Conservation (phyloP, 2,888 invertebrate genomes). For the Podotricha telesiphe region DNA sequence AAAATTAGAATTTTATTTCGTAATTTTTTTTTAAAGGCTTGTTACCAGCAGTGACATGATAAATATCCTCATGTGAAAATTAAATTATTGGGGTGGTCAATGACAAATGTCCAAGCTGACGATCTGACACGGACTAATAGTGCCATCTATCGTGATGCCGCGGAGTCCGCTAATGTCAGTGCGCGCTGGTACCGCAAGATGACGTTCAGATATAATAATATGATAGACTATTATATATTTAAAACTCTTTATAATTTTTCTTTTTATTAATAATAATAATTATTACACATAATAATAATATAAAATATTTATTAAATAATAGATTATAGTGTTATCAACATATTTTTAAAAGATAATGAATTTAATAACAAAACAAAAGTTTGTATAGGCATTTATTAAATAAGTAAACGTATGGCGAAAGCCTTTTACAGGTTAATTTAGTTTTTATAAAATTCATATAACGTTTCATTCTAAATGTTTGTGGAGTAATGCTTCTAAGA, state of each 20-base stretch:
- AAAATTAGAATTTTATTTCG: neutral
- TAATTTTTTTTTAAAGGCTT: conserved; percentile 24
- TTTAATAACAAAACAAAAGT: too few species aligned
- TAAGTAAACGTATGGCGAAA: neutral
- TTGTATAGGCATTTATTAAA: neutral
- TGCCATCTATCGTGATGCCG: conserved; percentile 75
- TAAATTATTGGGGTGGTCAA: conserved; percentile 66
- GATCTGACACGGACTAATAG: conserved; percentile 71
- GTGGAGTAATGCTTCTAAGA: conserved; percentile 10
- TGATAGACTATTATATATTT: neutral
- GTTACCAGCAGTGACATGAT: conserved; percentile 36
- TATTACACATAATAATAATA: neutral
- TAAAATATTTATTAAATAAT: neutral
- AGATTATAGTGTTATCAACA: neutral
- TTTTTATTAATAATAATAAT: neutral
- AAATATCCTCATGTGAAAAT: conserved; percentile 60
- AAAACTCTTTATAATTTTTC: neutral
- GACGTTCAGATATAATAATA: conserved; percentile 46
- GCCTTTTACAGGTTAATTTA: neutral
- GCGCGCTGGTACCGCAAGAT: conserved; percentile 53
- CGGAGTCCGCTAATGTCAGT: conserved; percentile 63
- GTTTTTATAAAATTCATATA: neutral
- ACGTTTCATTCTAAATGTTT: conserved; percentile 8
- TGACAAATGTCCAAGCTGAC: conserved; percentile 75
- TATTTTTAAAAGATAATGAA: neutral